Conservation (phyloP, 2,797 vertebrate species). For the Melanotaenia boesemani region DNA sequence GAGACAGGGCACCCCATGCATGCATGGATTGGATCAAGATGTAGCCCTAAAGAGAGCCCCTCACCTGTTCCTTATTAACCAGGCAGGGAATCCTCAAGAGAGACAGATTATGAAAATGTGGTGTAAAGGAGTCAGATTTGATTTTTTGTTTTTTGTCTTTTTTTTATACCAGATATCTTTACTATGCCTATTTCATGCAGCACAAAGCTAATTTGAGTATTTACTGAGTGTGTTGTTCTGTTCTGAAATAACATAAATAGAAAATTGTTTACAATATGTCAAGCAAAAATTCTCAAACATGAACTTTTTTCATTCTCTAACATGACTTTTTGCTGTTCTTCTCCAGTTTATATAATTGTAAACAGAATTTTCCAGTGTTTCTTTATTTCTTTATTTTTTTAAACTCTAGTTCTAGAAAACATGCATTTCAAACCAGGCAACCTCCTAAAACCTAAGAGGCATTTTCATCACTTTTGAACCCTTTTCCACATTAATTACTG, state of each 20-base stretch:
- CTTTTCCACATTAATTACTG: neutral
- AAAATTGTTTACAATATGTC: neutral
- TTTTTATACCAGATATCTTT: conserved; percentile 32
- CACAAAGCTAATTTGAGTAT: conserved; percentile 9
- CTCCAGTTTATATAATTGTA: neutral
- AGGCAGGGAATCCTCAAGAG: conserved; percentile 68
- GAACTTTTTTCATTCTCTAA: neutral
- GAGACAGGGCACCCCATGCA: conserved; percentile 45
- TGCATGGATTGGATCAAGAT: conserved; percentile 76
- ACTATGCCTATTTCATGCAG: conserved; percentile 9
- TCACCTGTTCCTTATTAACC: conserved; percentile 75
- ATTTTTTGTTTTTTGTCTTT: conserved; percentile 12
- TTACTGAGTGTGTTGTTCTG: neutral
- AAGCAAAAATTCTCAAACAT: conserved; percentile 1
- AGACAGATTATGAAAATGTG: conserved; percentile 38
- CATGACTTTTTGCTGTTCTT: neutral
- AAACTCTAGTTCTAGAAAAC: neutral
- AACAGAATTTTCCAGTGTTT: neutral
- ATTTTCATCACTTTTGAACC: neutral
- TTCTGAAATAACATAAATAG: neutral
- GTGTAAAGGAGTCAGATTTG: conserved; percentile 22
- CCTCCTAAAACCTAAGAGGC: neutral
- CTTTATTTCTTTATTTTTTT: no score
- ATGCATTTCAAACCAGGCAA: neutral
- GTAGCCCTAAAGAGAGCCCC: conserved; percentile 59